phyloP scores from a whole-genome alignment of 1,140 invertebrate genomes.

The Meloidogyne exigua region DNA sequence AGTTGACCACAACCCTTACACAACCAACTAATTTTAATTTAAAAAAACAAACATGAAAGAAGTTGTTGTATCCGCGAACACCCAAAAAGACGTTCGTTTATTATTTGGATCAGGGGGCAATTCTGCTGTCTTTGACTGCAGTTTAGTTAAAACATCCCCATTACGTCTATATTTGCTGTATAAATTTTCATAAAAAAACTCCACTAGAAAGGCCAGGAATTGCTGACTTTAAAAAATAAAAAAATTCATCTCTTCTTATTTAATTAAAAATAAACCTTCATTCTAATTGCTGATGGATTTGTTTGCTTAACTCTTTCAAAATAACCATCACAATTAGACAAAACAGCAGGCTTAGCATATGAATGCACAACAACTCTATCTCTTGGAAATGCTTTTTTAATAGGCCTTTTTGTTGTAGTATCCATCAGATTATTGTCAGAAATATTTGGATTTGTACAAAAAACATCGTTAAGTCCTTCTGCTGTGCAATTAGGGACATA shows the following conservation, averaged over 20 bases:
- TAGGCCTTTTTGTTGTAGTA: conserved; percentile 6
- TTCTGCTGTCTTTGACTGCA: conserved; percentile 72
- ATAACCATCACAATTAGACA: conserved; percentile 75
- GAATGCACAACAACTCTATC: not conserved
- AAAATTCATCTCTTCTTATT: conserved; percentile 1
- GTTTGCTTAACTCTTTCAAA: conserved; percentile 64
- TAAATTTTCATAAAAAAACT: conserved; percentile 73
- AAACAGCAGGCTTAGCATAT: conserved; percentile 45
- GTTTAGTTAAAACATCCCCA: conserved; percentile 77
- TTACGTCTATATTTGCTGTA: conserved; percentile 69
- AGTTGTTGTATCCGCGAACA: conserved; percentile 85
- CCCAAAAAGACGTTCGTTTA: conserved; percentile 67
- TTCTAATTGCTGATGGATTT: conserved; percentile 33
- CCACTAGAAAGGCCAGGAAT: conserved; percentile 79
- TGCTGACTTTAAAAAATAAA: conserved; percentile 68
- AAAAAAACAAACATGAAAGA: conserved; percentile 75
- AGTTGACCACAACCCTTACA: no score
- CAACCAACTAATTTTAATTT: no score
- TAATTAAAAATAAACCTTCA: conserved; percentile 22
- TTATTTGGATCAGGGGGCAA: conserved; percentile 67
- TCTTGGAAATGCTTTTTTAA: not conserved
- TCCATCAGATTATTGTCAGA: conserved; percentile 50
- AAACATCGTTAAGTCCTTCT: conserved; percentile 69
- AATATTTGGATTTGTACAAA: conserved; percentile 64
- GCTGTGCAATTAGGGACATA: conserved; percentile 68